A percentile compares a stretch with the other conserved stretches of the same genome.
Conservation (phyloP, 37 sponge, comb jelly and placozoan genomes). For the Halichondria panicea region DNA sequence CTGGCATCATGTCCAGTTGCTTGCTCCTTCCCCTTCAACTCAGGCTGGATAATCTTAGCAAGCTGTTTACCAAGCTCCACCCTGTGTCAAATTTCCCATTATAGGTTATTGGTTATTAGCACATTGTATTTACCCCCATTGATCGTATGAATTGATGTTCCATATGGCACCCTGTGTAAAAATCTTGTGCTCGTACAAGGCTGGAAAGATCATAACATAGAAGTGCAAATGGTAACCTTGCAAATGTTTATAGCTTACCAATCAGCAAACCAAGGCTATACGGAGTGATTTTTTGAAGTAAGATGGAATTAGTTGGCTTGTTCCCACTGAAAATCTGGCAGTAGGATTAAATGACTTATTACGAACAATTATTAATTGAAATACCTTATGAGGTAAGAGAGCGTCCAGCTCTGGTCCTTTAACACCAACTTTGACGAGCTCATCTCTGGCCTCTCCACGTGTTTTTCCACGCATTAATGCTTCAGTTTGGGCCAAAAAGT, state of each 20-base stretch:
- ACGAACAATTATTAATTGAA: background rate
- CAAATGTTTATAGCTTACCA: constrained; percentile 52
- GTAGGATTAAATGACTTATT: background rate
- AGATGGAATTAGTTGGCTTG: constrained; percentile 96
- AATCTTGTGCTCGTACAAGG: constrained; percentile 98
- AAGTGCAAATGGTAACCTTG: background rate
- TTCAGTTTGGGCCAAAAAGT: constrained; percentile 97
- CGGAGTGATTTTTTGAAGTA: constrained; percentile 89
- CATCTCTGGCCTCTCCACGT: constrained; percentile 80
- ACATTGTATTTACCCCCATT: constrained; percentile 89
- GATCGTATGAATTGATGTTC: constrained; percentile 99
- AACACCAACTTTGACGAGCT: constrained; percentile 72
- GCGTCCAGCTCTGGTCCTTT: constrained; percentile 55
- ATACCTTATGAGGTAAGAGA: constrained; percentile 91
- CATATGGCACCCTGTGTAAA: constrained; percentile 98
- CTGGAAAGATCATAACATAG: constrained; percentile 21
- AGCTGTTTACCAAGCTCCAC: constrained; percentile 99
- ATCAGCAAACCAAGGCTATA: constrained; percentile 87
- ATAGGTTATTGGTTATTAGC: background rate
- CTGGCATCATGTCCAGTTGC: constrained; percentile 85
- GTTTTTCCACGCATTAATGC: constrained; percentile 98
- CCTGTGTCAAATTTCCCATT: constrained; percentile 23
- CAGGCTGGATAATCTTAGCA: constrained; percentile 97
- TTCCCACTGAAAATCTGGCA: constrained; percentile 94
- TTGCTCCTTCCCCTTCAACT: constrained; percentile 61